Percentiles rank a stretch among this genome's conserved stretches.
These are phyloP conservation scores for Rhimphoctona megacephalus DNA, from an alignment of 2,888 invertebrate genomes.

Conservation along the genomic window DNA sequence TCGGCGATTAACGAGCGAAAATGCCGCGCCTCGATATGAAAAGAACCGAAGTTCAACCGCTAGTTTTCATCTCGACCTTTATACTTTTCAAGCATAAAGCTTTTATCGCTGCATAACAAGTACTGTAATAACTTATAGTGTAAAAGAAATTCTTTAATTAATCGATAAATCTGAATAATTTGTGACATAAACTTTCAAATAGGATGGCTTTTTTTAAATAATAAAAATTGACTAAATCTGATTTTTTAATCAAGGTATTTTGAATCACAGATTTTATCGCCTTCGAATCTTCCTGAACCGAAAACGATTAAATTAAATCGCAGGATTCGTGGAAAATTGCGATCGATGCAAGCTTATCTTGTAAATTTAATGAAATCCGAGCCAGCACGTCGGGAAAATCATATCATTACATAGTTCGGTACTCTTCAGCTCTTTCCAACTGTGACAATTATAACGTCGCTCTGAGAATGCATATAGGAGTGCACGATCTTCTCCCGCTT, in stretches of 20 bases:
- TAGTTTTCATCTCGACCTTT: slow-evolving; percentile 20
- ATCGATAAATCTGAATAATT: slow-evolving; percentile 17
- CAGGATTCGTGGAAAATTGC: slow-evolving; percentile 5
- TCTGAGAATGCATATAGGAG: slow-evolving; percentile 14
- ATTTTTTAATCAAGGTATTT: not conserved
- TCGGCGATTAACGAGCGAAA: slow-evolving; percentile 16
- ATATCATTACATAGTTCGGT: slow-evolving; percentile 15
- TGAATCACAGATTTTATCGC: not conserved
- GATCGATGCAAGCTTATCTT: slow-evolving; percentile 46
- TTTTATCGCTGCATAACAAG: slow-evolving; percentile 13
- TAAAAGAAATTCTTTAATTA: not conserved
- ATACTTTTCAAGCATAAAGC: not conserved
- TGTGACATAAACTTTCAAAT: not conserved
- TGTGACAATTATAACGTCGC: slow-evolving; percentile 64
- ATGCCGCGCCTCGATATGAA: not conserved
- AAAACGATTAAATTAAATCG: slow-evolving; percentile 10
- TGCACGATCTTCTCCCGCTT: slow-evolving; percentile 47
- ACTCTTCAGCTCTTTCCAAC: slow-evolving; percentile 20
- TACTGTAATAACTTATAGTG: not conserved
- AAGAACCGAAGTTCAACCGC: slow-evolving; percentile 12
- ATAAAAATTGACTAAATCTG: not conserved
- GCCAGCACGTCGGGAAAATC: slow-evolving; percentile 29
- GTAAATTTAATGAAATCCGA: slow-evolving; percentile 57
- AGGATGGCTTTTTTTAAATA: not conserved
- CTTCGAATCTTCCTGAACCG: slow-evolving; percentile 3